Conservation (phyloP, 2,797 vertebrate species). For the Ara ararauna region DNA sequence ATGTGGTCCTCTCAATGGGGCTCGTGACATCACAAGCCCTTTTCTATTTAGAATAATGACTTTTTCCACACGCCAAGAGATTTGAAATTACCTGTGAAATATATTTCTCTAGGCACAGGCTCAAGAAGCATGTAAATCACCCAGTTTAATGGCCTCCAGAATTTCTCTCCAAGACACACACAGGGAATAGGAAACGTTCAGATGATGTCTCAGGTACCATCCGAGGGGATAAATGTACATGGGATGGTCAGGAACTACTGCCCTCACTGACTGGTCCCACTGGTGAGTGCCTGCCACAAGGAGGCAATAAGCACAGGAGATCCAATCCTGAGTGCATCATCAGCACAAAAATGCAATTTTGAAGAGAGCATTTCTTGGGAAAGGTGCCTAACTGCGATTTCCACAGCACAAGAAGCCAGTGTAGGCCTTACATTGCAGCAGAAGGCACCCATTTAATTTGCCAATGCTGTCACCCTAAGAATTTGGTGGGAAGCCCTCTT, state of each 20-base stretch:
- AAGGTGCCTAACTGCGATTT: conserved; percentile 34
- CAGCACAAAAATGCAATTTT: conserved; percentile 47
- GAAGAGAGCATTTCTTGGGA: conserved; percentile 26
- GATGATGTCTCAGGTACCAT: conserved; percentile 2
- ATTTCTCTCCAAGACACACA: conserved; percentile 37
- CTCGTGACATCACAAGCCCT: conserved; percentile 50
- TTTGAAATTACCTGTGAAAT: conserved; percentile 85
- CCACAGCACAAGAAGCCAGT: not conserved
- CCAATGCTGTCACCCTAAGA: not conserved
- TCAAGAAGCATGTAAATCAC: conserved; percentile 80
- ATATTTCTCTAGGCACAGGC: conserved; percentile 74
- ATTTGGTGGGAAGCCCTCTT: not conserved
- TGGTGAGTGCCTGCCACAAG: not conserved
- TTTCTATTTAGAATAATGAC: conserved; percentile 78
- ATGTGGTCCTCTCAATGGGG: conserved; percentile 42
- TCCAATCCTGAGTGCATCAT: not conserved
- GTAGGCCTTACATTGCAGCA: not conserved
- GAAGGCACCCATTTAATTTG: conserved; percentile 12
- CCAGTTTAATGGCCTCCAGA: conserved; percentile 75
- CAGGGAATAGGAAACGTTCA: conserved; percentile 21
- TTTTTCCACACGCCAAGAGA: conserved; percentile 76
- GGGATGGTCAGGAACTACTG: not conserved
- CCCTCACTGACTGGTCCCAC: not conserved
- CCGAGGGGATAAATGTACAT: not conserved
- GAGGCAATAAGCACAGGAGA: not conserved